phyloP scores from a whole-genome alignment of 2,888 invertebrate species.

The Cerastoderma edule region DNA sequence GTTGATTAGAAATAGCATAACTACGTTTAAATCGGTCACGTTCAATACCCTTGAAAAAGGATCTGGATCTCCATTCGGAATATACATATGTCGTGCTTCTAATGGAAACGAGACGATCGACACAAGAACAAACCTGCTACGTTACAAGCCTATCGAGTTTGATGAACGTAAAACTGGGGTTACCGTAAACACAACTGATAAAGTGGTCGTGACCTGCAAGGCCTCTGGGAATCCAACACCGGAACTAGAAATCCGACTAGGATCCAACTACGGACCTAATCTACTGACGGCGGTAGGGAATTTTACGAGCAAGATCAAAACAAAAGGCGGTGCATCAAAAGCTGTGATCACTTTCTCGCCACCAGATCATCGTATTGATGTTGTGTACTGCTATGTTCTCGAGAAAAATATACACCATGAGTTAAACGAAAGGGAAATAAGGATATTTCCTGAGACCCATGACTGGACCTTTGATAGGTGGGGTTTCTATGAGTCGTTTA shows the following conservation, averaged over 20 bases:
- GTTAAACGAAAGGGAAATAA: not conserved
- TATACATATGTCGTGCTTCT: not conserved
- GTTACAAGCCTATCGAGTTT: not conserved
- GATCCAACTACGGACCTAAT: not conserved
- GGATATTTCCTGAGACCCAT: not conserved
- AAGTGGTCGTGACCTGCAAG: conserved; percentile 7
- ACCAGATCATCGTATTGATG: not conserved
- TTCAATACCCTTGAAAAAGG: not conserved
- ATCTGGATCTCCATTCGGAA: not conserved
- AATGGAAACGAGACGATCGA: not conserved
- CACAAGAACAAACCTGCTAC: not conserved
- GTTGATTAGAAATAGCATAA: not conserved
- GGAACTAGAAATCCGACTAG: not conserved
- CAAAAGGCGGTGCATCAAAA: not conserved
- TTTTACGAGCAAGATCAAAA: not conserved
- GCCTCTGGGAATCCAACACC: not conserved
- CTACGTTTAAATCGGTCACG: not conserved
- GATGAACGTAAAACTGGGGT: conserved; percentile 13
- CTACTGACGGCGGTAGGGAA: not conserved
- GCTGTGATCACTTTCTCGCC: conserved; percentile 3
- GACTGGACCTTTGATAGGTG: not conserved
- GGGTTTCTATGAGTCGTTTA: not conserved
- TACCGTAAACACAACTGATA: not conserved
- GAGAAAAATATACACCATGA: not conserved
- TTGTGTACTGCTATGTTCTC: not conserved